These are phyloP conservation scores for Neoniphon sammara DNA, from an alignment of 2,797 vertebrate genomes.

Conservation along the genomic window DNA sequence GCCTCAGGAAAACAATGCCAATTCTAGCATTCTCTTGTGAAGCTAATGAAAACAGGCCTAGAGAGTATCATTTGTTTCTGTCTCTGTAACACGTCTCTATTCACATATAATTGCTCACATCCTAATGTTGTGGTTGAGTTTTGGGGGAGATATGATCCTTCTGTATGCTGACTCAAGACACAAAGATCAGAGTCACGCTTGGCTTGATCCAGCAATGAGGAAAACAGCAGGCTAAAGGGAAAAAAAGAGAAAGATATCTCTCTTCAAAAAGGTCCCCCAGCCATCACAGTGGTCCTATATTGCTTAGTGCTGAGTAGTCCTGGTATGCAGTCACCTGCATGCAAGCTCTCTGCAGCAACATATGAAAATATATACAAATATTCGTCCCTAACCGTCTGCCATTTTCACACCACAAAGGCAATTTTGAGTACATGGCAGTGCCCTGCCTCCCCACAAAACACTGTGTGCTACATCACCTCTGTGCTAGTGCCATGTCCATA, in stretches of 20 bases:
- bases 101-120: constrained; percentile 41
- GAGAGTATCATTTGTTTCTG: constrained; percentile 10
- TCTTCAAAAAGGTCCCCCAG: constrained; percentile 35
- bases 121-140: constrained; percentile 37
- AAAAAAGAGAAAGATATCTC: constrained; percentile 23
- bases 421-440: too few species aligned
- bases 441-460: too few species aligned
- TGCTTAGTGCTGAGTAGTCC: constrained; percentile 2
- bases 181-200: constrained; percentile 37
- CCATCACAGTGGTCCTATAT: constrained; percentile 26
- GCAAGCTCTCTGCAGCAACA: too few species aligned
- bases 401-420: too few species aligned
- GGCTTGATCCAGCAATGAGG: constrained; percentile 36
- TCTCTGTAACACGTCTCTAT: constrained; percentile 18
- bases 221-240: constrained; percentile 4
- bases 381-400: too few species aligned
- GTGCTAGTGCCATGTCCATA: too few species aligned
- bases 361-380: too few species aligned
- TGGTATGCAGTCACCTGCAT: not conserved
- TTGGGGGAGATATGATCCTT: constrained; percentile 7
- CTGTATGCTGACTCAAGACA: constrained; percentile 22
- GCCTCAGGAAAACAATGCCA: not conserved
- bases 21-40: not conserved
- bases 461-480: too few species aligned
- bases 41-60: not conserved